These are phyloP conservation scores for Manacus vitellinus DNA, from an alignment of 2,113 vertebrate species.

Conservation along the genomic window DNA sequence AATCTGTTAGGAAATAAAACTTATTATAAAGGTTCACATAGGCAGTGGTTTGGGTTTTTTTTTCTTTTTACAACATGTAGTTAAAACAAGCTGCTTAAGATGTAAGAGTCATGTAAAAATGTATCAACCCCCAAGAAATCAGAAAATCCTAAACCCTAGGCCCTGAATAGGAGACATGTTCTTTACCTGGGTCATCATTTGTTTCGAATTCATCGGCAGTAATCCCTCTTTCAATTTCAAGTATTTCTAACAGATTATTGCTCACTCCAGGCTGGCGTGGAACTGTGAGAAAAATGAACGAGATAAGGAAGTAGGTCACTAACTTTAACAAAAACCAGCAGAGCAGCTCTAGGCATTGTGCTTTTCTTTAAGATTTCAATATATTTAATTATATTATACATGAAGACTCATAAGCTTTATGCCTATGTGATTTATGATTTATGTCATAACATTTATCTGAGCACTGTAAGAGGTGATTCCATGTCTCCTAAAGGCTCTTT, in stretches of 20 bases:
- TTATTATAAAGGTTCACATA: not conserved
- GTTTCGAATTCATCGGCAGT: constrained; percentile 86
- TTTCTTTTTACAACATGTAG: not conserved
- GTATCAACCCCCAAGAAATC: not conserved
- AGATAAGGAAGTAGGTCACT: not conserved
- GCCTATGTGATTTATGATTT: not conserved
- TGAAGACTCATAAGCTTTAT: not conserved
- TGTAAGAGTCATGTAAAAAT: not conserved
- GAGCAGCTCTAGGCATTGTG: not conserved
- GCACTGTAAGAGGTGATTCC: not conserved
- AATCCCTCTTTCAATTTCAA: constrained; percentile 93
- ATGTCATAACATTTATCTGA: not conserved
- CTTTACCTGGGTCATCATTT: constrained; percentile 90
- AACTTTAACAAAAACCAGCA: not conserved
- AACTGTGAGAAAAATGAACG: constrained; percentile 75
- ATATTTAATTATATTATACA: not conserved
- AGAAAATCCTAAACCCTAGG: not conserved
- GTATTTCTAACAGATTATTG: constrained; percentile 84
- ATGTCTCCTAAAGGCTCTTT: not conserved
- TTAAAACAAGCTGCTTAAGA: not conserved
- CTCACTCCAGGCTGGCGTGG: constrained; percentile 86
- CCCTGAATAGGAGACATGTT: not conserved
- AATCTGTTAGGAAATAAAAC: not conserved
- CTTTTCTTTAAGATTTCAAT: not conserved
- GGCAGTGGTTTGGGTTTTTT: not conserved